Conservation (phyloP, 2,113 vertebrate species). For the Oncorhynchus gorbuscha region DNA sequence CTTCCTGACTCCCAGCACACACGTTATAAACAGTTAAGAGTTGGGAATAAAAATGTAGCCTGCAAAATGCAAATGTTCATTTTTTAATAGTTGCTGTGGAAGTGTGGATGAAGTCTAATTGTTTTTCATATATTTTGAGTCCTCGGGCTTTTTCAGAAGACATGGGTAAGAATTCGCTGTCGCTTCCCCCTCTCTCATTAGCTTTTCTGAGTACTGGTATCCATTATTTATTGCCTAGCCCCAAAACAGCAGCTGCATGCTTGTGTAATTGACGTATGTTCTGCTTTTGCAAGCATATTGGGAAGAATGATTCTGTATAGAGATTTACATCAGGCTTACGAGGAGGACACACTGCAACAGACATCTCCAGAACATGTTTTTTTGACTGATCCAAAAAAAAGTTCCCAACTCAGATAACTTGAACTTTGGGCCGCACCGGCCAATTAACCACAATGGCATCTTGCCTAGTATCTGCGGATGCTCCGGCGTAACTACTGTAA, state of each 20-base stretch:
- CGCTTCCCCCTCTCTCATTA: conserved; percentile 67
- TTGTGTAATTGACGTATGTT: conserved; percentile 69
- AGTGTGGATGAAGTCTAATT: conserved; percentile 47
- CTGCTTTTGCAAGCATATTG: conserved; percentile 59
- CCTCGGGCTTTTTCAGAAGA: conserved; percentile 61
- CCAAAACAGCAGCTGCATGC: conserved; percentile 69
- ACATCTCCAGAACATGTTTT: conserved; percentile 33
- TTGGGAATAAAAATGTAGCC: conserved; percentile 19
- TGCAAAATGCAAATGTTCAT: conserved; percentile 47
- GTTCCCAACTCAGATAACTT: conserved; percentile 17
- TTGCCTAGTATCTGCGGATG: conserved; percentile 26
- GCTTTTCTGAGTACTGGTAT: conserved; percentile 62
- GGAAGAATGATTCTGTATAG: conserved; percentile 46
- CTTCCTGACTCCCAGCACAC: too few relatives aligned
- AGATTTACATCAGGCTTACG: conserved; percentile 38
- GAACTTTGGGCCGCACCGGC: background rate
- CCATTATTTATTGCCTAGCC: conserved; percentile 70
- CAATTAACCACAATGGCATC: conserved; percentile 42
- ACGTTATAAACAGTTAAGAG: too few relatives aligned
- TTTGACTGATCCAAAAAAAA: conserved; percentile 1
- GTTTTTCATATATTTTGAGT: conserved; percentile 49
- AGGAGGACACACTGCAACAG: conserved; percentile 3
- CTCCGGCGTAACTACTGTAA: conserved; percentile 27
- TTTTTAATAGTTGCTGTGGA: conserved; percentile 31
- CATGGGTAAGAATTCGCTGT: conserved; percentile 64